Evolutionary conservation across 53 echinoderm and acorn worm species (phyloP).

Genomic region (Echinarachnius parma): DNA sequence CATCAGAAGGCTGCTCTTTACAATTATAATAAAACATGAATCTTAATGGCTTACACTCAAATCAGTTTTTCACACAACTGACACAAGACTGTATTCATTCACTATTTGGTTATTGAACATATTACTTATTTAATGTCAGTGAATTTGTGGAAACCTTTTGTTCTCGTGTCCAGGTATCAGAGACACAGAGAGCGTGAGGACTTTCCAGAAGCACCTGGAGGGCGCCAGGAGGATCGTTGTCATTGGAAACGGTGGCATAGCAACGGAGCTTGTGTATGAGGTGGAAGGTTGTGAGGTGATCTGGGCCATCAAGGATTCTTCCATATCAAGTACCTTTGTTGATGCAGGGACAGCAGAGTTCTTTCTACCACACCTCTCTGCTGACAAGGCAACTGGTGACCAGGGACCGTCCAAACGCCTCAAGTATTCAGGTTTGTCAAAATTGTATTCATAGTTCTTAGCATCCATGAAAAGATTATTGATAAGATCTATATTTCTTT

Average conservation of each 20-base stretch:
- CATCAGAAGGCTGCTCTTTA: too few species aligned
- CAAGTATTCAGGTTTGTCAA: slow-evolving; percentile 74
- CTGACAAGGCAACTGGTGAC: slow-evolving; percentile 50
- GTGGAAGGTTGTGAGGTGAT: slow-evolving; percentile 82
- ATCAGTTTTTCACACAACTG: background rate
- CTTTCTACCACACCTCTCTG: slow-evolving; percentile 68
- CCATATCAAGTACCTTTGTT: slow-evolving; percentile 83
- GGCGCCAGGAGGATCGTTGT: slow-evolving; percentile 73
- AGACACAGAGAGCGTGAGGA: slow-evolving; percentile 88
- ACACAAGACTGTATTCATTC: too few species aligned
- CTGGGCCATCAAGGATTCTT: slow-evolving; percentile 86
- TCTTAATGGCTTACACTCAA: background rate
- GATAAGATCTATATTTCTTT: too few species aligned
- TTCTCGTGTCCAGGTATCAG: slow-evolving; percentile 45
- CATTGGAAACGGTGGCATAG: slow-evolving; percentile 95
- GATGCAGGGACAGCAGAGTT: slow-evolving; percentile 89
- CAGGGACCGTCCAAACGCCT: slow-evolving; percentile 69
- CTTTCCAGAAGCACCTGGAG: slow-evolving; percentile 72
- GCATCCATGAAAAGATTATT: too few species aligned
- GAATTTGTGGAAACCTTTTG: background rate
- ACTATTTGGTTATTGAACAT: too few species aligned
- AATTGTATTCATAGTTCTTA: background rate
- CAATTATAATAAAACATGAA: background rate
- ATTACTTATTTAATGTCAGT: background rate
- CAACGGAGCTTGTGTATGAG: slow-evolving; percentile 90